Evolutionary conservation across 2,797 vertebrate species (phyloP), one percentile per base, ranked within the genome.

Genomic region (Cossypha polioptera): DNA sequence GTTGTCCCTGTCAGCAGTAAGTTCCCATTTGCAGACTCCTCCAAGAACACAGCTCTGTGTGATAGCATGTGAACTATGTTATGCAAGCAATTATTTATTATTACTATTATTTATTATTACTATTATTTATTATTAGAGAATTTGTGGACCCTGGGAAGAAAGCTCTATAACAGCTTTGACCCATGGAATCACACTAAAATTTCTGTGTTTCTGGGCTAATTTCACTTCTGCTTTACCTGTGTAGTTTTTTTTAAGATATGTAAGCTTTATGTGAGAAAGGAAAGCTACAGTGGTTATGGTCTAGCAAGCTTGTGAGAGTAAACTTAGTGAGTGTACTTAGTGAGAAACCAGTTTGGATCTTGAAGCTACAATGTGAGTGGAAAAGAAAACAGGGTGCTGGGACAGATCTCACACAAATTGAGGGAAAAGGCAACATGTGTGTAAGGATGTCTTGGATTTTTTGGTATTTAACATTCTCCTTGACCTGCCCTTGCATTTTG

Each of bases 401-500:
- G 45, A 35, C 43, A 6, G 2, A 22, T 38, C 25, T n/a, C 29
- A 45, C 31, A 53, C 7, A 4, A 8, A 16, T 3, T 57, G 43
- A 90, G n/a, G 42, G 55, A 26, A 91, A 78, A 90, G 33, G 15
- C 53, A 91, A 57, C 16, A 36, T 10, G 10, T 48, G 17, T 35
- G 43, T 29, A 2, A 3, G 26, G 17, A 55, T 29, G 16, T 61
- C 75, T 59, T 78, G 33, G 17, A 54, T 78, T 90, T 90, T 88
- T 45, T 86, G 65, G 35, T 18, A 2, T 88, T 77, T 95, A 80
- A 79, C n/a, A 45, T 88, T 79, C 29, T 68, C 65, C 66, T 89
- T 76, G 50, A 65, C 80, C 75, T 92, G 72, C 50, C n/a, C 42
- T 51, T 82, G 59, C 45, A 31, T 43, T 42, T 92, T 90, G 14